Percentiles rank a stretch among this genome's conserved stretches.
These are phyloP conservation scores for Trichonephila inaurata DNA, from an alignment of 1,140 invertebrate species.

Conservation along the genomic window DNA sequence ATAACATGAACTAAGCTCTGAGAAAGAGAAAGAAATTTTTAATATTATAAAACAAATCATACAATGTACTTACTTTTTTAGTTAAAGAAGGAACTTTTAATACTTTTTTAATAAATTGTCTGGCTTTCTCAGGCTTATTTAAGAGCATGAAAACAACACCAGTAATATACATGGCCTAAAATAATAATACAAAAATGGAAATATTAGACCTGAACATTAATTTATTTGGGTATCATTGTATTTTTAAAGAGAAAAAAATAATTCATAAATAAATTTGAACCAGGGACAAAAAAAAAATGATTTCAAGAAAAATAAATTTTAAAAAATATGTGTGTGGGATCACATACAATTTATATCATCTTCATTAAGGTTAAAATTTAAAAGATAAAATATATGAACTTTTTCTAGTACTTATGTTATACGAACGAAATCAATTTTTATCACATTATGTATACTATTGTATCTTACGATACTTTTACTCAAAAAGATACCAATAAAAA, in stretches of 20 bases:
- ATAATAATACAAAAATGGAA: not conserved
- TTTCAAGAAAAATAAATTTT: no score
- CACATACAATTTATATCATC: no score
- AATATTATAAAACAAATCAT: not conserved
- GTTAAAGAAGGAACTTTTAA: slow-evolving; percentile 50
- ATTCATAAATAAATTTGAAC: not conserved
- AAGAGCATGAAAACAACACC: slow-evolving; percentile 55
- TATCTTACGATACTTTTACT: no score
- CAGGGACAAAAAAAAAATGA: not conserved
- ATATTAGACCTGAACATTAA: not conserved
- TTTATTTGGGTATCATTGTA: not conserved
- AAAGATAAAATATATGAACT: no score
- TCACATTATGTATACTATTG: no score
- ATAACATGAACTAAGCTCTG: not conserved
- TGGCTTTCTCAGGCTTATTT: slow-evolving; percentile 62
- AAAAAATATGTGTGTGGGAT: no score
- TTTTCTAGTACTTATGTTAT: no score
- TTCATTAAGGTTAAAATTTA: no score
- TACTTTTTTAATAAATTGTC: slow-evolving; percentile 41
- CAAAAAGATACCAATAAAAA: no score
- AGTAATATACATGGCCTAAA: slow-evolving; percentile 61
- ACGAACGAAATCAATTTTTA: no score
- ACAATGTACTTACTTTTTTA: slow-evolving; percentile 43
- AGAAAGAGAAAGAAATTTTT: not conserved
- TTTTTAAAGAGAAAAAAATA: not conserved